These are phyloP conservation scores for Peromyscus californicus DNA, from an alignment of 2,113 vertebrate genomes.

Conservation along the genomic window DNA sequence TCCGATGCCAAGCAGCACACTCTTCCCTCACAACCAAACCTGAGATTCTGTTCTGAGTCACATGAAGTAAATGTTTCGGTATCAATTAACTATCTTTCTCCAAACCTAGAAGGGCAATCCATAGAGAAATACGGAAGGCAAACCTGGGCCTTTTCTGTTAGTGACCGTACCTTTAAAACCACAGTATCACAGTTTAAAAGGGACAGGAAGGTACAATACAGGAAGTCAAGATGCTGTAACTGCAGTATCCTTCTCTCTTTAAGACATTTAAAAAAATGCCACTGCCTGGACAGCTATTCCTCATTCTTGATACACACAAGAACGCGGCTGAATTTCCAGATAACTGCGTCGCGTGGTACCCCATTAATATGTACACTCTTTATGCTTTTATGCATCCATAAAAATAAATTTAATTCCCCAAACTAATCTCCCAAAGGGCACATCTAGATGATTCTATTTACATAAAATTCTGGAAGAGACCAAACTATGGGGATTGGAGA, in stretches of 20 bases:
- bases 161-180: constrained; percentile 1
- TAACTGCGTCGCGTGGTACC: background rate
- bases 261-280: constrained; percentile 41
- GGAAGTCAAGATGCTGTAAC: constrained; percentile 51
- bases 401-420: constrained; percentile 21
- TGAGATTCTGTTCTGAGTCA: constrained; percentile 34
- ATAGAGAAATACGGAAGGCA: background rate
- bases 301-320: constrained; percentile 10
- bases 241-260: background rate
- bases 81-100: constrained; percentile 51
- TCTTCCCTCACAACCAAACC: background rate
- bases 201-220: background rate
- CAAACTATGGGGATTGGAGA: constrained; percentile 29
- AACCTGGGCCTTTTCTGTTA: background rate
- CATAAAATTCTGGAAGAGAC: constrained; percentile 14
- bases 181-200: constrained; percentile 44
- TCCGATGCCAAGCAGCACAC: background rate
- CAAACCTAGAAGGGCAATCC: background rate
- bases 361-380: background rate
- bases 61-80: constrained; percentile 34
- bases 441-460: constrained; percentile 40
- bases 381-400: background rate
- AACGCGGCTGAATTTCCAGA: constrained; percentile 43
- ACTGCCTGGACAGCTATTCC: background rate
- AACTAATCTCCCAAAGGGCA: constrained; percentile 1